Conservation (phyloP, 2,797 vertebrate genomes). For the Cynodonichthys magdalenae region DNA sequence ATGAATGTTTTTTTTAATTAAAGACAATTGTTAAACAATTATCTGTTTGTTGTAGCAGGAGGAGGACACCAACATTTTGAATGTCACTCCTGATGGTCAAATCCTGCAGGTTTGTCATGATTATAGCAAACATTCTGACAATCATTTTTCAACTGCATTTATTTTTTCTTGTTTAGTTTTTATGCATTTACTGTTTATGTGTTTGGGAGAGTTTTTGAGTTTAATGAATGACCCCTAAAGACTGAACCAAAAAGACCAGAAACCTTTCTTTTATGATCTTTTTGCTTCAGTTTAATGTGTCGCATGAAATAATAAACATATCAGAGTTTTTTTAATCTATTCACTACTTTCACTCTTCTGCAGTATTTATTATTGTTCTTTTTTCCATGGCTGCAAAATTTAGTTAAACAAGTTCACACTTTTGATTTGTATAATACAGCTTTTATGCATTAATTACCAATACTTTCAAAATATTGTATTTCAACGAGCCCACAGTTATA, state of each 20-base stretch:
- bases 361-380: too few species aligned
- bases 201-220: background rate
- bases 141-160: background rate
- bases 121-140: conserved; percentile 1
- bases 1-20: background rate
- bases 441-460: background rate
- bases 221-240: too few species aligned
- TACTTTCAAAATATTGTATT: too few species aligned
- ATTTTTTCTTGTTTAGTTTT: background rate
- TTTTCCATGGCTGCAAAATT: background rate
- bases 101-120: conserved; percentile 73
- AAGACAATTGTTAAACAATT: background rate
- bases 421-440: background rate
- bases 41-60: conserved; percentile 50
- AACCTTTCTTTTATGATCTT: background rate
- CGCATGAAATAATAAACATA: background rate
- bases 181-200: background rate
- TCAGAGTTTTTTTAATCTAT: background rate
- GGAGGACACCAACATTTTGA: conserved; percentile 71
- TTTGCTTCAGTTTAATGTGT: background rate
- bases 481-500: too few species aligned
- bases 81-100: conserved; percentile 79
- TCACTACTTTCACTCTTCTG: too few species aligned
- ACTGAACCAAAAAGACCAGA: too few species aligned
- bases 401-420: background rate